phyloP scores from a whole-genome alignment of 2,797 vertebrate species.

The Tragopan temminckii region DNA sequence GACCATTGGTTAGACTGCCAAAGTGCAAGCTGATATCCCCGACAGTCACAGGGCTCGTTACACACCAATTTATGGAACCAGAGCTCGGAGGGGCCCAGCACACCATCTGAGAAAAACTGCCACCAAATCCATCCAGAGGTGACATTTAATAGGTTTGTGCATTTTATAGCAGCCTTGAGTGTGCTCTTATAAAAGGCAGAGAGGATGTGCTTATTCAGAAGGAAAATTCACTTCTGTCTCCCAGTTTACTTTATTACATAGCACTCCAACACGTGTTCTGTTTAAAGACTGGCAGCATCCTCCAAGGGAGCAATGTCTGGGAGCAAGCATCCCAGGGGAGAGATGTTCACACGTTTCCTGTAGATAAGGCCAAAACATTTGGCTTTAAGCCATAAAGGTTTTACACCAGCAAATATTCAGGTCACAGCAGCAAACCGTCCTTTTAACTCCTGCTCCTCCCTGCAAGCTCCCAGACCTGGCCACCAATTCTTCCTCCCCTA shows the following conservation, averaged over 20 bases:
- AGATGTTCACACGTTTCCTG: neutral
- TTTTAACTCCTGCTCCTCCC: neutral
- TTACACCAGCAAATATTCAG: neutral
- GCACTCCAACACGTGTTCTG: neutral
- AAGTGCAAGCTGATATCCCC: conserved; percentile 48
- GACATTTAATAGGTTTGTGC: conserved; percentile 47
- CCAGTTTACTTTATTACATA: neutral
- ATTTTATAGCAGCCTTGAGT: conserved; percentile 57
- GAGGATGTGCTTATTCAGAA: conserved; percentile 36
- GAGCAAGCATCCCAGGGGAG: neutral
- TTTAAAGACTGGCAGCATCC: neutral
- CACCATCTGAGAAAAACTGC: neutral
- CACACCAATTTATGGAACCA: conserved; percentile 53
- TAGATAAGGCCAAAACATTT: neutral
- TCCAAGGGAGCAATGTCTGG: neutral
- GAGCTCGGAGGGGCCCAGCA: conserved; percentile 19
- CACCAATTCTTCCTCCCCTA: neutral
- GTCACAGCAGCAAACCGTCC: neutral
- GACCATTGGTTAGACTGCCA: conserved; percentile 51
- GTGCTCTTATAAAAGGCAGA: neutral
- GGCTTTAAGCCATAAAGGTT: conserved; percentile 1
- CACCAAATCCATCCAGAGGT: conserved; percentile 39
- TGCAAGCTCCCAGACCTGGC: neutral
- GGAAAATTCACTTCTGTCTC: conserved; percentile 15
- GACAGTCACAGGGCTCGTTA: conserved; percentile 72